Base-by-base conservation (phyloP, 2,888 invertebrate species). In the Ramazzottius varieornatus region DNA sequence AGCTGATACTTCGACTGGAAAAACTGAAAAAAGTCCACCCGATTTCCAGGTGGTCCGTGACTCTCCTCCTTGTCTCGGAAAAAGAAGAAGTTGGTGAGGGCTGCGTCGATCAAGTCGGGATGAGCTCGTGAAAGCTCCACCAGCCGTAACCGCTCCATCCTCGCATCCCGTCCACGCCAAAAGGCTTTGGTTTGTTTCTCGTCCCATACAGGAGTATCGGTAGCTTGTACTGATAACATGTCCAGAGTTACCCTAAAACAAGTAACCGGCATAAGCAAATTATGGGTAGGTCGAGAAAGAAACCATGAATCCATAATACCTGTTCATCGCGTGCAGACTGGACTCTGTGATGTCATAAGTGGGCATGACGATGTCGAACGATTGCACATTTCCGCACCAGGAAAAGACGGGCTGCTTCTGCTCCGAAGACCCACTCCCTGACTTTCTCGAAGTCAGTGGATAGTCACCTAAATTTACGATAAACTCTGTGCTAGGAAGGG, bases 1-100 rank as follows among this genome's bases (percentile, higher is more conserved):
- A 96, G 76, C 78, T 91, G 90, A 76, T 92, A 96, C 79, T 93
- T 93, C 75, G 86, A 89, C 92, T 94, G 78, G 74, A 94, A 94
- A 77, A 94, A 96, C 69, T 86, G 84, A 74, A 88, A 88, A 75
- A 94, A 91, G 1, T 91, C 88, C 68, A 90, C 81, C 72, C 86
- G 86, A 29, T 84, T 83, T 68, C 82, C 82, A 73, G 85, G 85
- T 20, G 91, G 89, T 1, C 92, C 93, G 79, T 91, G 91, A 72
- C 84, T 80, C 32, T 83, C 79, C 73, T 86, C 84, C 75, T 88
- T 82, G 71, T 91, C 84, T 69, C 83, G 82, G 73, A 88, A 94
- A 79, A 96, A 96, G 77, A 96, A 96, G 77, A 93, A 93, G 74
- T 91, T 88, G 0, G 94, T 94, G 32, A 94, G 82, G 0, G 89